These are phyloP conservation scores for Jacana jacana DNA, from an alignment of 2,113 vertebrate species.

Conservation along the genomic window DNA sequence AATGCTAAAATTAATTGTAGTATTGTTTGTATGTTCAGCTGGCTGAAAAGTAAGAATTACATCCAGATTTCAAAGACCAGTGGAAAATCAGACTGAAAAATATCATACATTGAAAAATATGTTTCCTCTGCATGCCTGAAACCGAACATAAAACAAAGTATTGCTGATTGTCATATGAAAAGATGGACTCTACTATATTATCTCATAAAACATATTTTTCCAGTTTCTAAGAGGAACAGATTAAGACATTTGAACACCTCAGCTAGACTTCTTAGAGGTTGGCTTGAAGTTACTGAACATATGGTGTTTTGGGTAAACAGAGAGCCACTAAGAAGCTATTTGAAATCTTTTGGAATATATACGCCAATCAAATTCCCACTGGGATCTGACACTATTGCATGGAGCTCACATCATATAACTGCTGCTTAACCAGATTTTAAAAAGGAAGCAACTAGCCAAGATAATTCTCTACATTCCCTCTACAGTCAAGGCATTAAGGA, in stretches of 20 bases:
- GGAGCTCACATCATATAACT: background rate
- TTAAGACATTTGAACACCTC: conserved; percentile 41
- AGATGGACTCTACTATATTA: background rate
- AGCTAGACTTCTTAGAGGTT: conserved; percentile 16
- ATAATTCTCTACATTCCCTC: background rate
- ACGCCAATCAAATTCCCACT: background rate
- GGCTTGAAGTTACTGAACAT: conserved; percentile 3
- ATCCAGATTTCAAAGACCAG: background rate
- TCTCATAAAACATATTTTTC: background rate
- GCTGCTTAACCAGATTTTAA: background rate
- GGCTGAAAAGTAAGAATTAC: background rate
- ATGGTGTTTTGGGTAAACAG: conserved; percentile 25
- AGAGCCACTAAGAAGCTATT: conserved; percentile 15
- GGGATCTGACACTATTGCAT: background rate
- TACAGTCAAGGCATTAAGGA: background rate
- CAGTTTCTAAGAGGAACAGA: background rate
- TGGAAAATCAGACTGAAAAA: background rate
- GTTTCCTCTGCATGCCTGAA: background rate
- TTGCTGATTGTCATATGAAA: background rate
- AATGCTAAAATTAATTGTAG: background rate
- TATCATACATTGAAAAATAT: background rate
- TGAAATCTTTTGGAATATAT: conserved; percentile 20
- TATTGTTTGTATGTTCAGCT: background rate
- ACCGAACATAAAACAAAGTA: background rate
- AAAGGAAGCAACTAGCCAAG: background rate